Conservation (phyloP, 2,113 vertebrate genomes). For the Girardinichthys multiradiatus region DNA sequence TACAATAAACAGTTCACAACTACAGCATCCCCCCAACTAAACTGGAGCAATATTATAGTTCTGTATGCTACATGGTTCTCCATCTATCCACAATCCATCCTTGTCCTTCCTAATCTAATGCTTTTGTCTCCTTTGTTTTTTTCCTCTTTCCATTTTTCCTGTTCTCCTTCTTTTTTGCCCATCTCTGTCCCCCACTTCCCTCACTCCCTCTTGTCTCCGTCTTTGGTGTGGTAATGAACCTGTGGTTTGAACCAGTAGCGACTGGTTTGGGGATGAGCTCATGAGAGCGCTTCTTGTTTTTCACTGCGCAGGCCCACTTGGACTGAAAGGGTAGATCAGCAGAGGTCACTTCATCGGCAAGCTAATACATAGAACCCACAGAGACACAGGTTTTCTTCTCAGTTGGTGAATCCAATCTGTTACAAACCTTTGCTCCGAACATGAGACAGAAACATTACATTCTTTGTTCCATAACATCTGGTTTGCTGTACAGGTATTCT, state of each 20-base stretch:
- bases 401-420: background rate
- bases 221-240: conserved; percentile 48
- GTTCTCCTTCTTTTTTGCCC: background rate
- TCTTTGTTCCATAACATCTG: conserved; percentile 5
- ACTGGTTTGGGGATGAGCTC: conserved; percentile 64
- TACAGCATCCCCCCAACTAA: too few relatives aligned
- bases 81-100: background rate
- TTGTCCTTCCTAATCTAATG: background rate
- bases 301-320: conserved; percentile 10
- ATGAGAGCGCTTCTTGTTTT: conserved; percentile 56
- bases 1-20: too few relatives aligned
- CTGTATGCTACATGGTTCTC: too few relatives aligned
- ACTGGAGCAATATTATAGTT: too few relatives aligned
- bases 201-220: background rate
- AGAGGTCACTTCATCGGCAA: conserved; percentile 36
- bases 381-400: background rate
- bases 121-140: background rate
- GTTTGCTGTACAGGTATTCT: background rate
- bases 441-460: conserved; percentile 9
- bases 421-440: background rate
- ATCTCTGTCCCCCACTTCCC: background rate
- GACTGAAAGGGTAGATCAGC: conserved; percentile 35
- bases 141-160: too few relatives aligned
- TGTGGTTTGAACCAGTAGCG: conserved; percentile 61
- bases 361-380: background rate